A percentile compares a stretch with the other conserved stretches of the same genome.
Evolutionary conservation across 2,888 invertebrate genomes (phyloP).

Genomic region (Scrobipalpa atriplicella): DNA sequence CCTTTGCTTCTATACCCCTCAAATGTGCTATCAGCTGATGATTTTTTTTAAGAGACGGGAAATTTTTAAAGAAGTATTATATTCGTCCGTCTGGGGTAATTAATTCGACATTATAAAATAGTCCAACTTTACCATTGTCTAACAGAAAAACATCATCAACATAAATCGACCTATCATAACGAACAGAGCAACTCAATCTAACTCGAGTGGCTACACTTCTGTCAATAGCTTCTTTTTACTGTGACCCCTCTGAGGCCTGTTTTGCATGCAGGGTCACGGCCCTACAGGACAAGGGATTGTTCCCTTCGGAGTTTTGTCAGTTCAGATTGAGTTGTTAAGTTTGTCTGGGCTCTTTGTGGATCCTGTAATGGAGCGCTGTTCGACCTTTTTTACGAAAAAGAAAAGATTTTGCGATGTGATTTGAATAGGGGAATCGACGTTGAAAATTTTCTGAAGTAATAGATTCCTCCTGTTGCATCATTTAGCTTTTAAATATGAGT

Average conservation of each 20-base stretch:
- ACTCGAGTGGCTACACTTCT: conserved; percentile 30
- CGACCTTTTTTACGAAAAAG: conserved; percentile 4
- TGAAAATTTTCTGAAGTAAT: no score
- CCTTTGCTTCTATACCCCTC: no score
- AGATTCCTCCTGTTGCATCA: no score
- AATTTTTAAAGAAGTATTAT: no score
- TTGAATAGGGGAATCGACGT: background rate
- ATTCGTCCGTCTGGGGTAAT: no score
- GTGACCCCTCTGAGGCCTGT: conserved; percentile 21
- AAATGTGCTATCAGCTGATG: no score
- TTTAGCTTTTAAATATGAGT: no score
- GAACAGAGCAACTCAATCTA: conserved; percentile 33
- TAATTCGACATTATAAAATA: no score
- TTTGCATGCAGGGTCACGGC: conserved; percentile 63
- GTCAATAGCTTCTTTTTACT: conserved; percentile 38
- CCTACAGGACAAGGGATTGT: conserved; percentile 51
- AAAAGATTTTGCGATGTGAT: conserved; percentile 10
- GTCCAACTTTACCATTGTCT: no score
- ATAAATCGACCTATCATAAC: conserved; percentile 22
- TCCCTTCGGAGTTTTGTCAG: conserved; percentile 24
- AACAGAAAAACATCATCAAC: background rate
- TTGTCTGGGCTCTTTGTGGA: conserved; percentile 15
- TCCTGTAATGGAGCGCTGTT: conserved; percentile 17
- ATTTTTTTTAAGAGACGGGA: no score
- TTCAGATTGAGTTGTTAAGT: conserved; percentile 21